Conservation (phyloP, 2,113 vertebrate species). For the Vireo altiloquus region DNA sequence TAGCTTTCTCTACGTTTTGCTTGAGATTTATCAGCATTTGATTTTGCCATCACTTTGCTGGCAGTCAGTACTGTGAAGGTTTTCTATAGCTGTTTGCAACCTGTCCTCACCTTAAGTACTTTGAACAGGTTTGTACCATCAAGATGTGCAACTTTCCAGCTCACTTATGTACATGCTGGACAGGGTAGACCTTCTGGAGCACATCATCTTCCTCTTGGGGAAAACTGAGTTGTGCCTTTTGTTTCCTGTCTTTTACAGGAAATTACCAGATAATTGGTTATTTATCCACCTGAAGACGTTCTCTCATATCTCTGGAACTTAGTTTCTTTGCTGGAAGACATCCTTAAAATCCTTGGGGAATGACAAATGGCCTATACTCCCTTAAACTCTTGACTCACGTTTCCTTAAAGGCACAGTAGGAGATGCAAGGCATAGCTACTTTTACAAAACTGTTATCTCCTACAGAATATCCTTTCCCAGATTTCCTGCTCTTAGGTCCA, state of each 20-base stretch:
- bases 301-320: not conserved
- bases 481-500: not conserved
- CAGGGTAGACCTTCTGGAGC: not conserved
- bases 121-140: not conserved
- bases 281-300: not conserved
- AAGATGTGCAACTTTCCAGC: not conserved
- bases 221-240: not conserved
- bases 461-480: not conserved
- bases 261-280: not conserved
- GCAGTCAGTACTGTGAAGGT: not conserved
- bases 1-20: not conserved
- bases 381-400: rapidly evolving
- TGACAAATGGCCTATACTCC: not conserved
- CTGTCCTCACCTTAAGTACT: not conserved
- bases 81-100: not conserved
- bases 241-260: not conserved
- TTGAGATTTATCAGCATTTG: not conserved
- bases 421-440: not conserved
- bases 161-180: not conserved
- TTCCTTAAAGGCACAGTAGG: not conserved
- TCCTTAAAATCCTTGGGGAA: not conserved
- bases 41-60: not conserved
- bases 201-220: not conserved
- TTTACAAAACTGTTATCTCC: not conserved
- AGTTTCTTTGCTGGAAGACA: not conserved